Evolutionary conservation across 2,797 vertebrate species (phyloP), one percentile per base, ranked within the genome.

Genomic region (Schizopygopsis malacanthus): DNA sequence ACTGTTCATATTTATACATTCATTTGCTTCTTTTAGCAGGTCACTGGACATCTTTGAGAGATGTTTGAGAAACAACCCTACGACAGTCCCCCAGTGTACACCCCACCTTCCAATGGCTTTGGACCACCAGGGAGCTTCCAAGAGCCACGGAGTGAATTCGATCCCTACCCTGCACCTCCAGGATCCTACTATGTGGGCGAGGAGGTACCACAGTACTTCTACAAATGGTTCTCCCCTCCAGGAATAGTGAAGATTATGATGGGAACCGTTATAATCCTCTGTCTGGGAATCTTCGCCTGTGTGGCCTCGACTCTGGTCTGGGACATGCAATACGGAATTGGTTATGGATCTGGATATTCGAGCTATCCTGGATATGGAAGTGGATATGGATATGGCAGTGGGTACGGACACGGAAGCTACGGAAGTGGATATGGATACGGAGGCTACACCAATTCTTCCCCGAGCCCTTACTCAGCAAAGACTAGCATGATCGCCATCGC

Each of bases 271-370:
- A 39, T 97, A 10, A 85, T 97, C 28, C 90, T 98, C 28, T 97
- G 97, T 43, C 71, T 98, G 18, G 94, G 94, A 4, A 95, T 97
- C 83, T 98, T 98, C 0, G 97, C 96, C 79, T 98, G 97, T 0
- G 97, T 97, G 81, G 97, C 97, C 13, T 98, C 97, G 85, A 98
- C 97, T 0, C 92, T 98, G 69, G 96, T 97, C 91, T 98, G 97
- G 97, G 96, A 97, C 20, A 95, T 95, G 12, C 94, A 96, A 81
- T 97, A 97, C 0, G 95, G 95, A 3, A 85, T 39, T 0, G 93
- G 86, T 0, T 83, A 76, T 0, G 88, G 88, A 33, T 56, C 61
- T 18, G 82, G 79, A 67, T 81, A 70, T 81, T 50, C 77, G 3
- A 12, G 79, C n/a, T 81, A 81, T 47, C 54, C 59, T 67, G 79